phyloP scores from a whole-genome alignment of 2,888 invertebrate genomes.

The Caenorhabditis afra region DNA sequence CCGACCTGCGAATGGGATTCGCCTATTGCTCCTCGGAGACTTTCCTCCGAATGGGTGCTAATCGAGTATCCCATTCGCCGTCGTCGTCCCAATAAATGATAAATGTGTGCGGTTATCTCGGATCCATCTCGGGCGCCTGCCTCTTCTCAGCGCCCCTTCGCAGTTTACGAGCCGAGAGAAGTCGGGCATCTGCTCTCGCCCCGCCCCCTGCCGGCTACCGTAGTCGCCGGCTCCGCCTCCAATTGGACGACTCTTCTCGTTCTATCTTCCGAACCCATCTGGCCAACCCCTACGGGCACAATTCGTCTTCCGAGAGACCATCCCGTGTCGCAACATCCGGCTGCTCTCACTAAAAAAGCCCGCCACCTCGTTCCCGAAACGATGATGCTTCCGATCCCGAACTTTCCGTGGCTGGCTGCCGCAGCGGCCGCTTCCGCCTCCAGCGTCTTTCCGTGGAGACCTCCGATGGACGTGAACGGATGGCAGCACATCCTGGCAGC shows the following conservation, averaged over 20 bases:
- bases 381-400: conserved; percentile 47
- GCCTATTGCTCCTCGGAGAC: conserved; percentile 43
- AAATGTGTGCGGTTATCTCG: conserved; percentile 45
- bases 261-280: conserved; percentile 46
- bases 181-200: conserved; percentile 22
- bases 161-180: conserved; percentile 54
- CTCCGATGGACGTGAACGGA: conserved; percentile 25
- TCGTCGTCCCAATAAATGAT: conserved; percentile 31
- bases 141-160: not conserved
- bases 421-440: conserved; percentile 29
- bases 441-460: conserved; percentile 42
- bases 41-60: conserved; percentile 40
- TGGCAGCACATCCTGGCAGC: conserved; percentile 44
- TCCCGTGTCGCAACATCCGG: conserved; percentile 42
- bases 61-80: conserved; percentile 35
- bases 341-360: too few species aligned
- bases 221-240: conserved; percentile 33
- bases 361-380: too few species aligned
- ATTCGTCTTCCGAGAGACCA: conserved; percentile 44
- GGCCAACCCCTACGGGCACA: conserved; percentile 47
- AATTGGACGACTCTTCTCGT: conserved; percentile 12
- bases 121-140: conserved; percentile 38
- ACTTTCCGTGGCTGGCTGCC: conserved; percentile 45
- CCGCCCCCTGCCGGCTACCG: conserved; percentile 17
- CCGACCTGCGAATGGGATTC: not conserved